Base-by-base conservation (phyloP, 2,797 vertebrate genomes). In the Channa striata region DNA sequence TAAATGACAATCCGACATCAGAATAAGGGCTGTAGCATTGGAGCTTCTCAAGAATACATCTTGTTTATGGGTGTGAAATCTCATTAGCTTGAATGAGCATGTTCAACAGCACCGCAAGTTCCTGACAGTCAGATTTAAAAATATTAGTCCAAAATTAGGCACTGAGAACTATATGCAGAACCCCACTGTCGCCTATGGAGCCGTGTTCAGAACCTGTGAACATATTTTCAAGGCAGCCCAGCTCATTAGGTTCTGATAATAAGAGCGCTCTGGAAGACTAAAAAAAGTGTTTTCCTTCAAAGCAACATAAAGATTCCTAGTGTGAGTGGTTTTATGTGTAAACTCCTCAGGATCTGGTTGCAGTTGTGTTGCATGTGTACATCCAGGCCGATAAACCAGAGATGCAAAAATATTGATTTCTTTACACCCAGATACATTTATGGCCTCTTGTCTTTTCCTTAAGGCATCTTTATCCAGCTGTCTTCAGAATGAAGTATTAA, bases 401-500 rank as follows among this genome's bases (percentile, higher is more conserved):
- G 43, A 37, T 43, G 49, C 43, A 59, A 65, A 67, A 56, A 69
- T 40, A 76, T 70, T 53, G 68, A 73, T 73, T 68, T 73, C 16
- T 65, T 20, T 13, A 44, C 36, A 78, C 43, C 40, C 5, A 72
- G 47, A 49, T 56, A 65, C 51, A 72, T 72, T 51, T 47, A 70
- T 50, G 14, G 65, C 40, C 34, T 44, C 52, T 19, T 34, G 57
- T 74, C 34, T 50, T 79, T 74, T 74, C 56, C 70, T 69, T 39
- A 17, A 51, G 19, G 57, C 30, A 13, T 20, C 59, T 81, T 77
- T 70, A 81, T 81, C 68, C 76, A 63, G 40, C 58, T 40, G 49
- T 74, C 66, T 47, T 42, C 43, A 61, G 59, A 68, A 68, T 68
- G 20, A 77, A 51, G 30, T 66, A 54, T 48, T 19, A 48, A 37